phyloP scores from a whole-genome alignment of 2,113 vertebrate genomes.

The Erpornis zantholeuca region DNA sequence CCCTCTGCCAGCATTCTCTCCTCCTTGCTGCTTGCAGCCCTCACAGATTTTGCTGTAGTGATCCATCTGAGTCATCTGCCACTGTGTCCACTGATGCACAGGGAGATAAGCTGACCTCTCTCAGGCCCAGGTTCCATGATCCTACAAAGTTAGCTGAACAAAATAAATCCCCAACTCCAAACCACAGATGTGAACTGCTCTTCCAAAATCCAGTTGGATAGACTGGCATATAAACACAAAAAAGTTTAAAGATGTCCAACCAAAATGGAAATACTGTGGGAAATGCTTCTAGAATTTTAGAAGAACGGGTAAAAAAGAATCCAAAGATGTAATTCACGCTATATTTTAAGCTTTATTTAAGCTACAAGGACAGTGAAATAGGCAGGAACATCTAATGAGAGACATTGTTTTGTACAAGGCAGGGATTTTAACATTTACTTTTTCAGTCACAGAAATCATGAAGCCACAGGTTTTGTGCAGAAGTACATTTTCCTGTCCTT shows the following conservation, averaged over 20 bases:
- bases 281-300: background rate
- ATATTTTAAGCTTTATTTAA: background rate
- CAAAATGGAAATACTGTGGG: background rate
- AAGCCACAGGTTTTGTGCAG: background rate
- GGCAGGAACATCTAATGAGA: background rate
- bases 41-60: background rate
- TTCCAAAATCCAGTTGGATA: background rate
- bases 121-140: background rate
- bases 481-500: background rate
- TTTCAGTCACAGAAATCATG: background rate
- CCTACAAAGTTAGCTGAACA: background rate
- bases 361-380: background rate
- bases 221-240: background rate
- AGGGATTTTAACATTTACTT: background rate
- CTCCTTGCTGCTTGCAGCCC: background rate
- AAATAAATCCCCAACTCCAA: background rate
- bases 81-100: accelerated
- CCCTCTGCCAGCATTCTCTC: background rate
- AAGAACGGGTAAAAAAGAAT: background rate
- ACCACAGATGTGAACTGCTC: background rate
- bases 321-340: background rate
- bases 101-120: background rate
- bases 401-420: background rate
- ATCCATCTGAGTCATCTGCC: background rate
- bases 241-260: background rate